Base-by-base conservation (phyloP, 2,888 invertebrate species). In the Tachina fera region DNA sequence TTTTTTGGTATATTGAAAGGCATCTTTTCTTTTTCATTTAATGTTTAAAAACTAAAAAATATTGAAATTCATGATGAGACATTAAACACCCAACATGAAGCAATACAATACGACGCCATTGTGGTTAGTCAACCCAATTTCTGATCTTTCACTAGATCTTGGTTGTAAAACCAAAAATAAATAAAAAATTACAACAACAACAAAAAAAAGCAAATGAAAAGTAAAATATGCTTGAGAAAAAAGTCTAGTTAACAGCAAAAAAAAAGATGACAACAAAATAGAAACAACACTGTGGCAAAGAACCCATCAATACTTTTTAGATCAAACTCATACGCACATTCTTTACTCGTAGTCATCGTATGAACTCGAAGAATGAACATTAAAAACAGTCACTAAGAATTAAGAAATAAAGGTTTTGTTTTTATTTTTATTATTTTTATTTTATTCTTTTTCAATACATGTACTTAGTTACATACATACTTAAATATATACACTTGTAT, bases 61-160 rank as follows among this genome's bases (percentile, higher is more conserved):
- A 86, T 86, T 86, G 79, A 86, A 83, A 86, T 86, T 86, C 83
- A 83, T 86, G 86, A 86, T 83, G 86, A 83, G 86, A 83, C 79
- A 86, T 86, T 86, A 86, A 86, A 86, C 86, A 83, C 86, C 83
- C 86, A 86, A 86, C 86, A 80, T 83, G 86, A 86, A 83, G 83
- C 86, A 83, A 83, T 83, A 86, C 86, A 86, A 86, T 86, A 86
- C 83, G 86, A 83, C 83, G 86, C 83, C 86, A 86, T 86, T 86
- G 86, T 86, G 86, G 86, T 86, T 86, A 86, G 86, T 79, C 86
- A 83, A 86, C 83, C 86, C 79, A 79, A 80, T 86, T 76, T 86
- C 76, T 81, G 75, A 86, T 83, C 79, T 86, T 86, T 67, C 76
- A 67, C 86, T 72, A 78, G 74, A 85, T 85, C 84, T 85, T 67